Evolutionary conservation across 2,797 vertebrate species (phyloP), one percentile per base, ranked within the genome.

Genomic region (Lateolabrax maculatus): DNA sequence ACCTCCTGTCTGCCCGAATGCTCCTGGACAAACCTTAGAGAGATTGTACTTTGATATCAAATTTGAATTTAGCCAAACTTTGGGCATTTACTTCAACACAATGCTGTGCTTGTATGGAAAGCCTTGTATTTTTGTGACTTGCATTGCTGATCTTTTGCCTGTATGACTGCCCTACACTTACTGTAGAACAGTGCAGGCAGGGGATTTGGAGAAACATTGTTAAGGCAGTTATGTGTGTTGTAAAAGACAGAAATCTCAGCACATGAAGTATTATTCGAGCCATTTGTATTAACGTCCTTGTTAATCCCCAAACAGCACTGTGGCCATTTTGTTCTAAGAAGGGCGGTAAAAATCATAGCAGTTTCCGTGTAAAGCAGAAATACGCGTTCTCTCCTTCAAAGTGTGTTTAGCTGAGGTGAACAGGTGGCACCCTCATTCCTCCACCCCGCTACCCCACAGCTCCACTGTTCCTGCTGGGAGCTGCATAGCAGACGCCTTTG

Each of bases 401-500:
- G 68, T 56, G 23, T 58, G 83, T 86, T 80, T 66, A 57, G 75
- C 74, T 37, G 87, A 83, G 83, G 79, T 83, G 90, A 93, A 95
- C 93, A 95, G 93, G 92, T 95, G 94, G 82, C 84, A 62, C 71
- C 83, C 29, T 34, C 67, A 72, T 77, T 83, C 66, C 82, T 60
- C 23, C 57, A 3, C 72, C 55, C 57, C 43, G 6, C 72, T 37
- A 15, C 60, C 69, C 51, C 79, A 51, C 65, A 19, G 60, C 87
- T 73, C 75, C 76, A 68, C 77, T 79, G 53, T 80, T 81, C 80
- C 75, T 75, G 79, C 85, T 79, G 84, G 70, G 85, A 73, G 79
- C 83, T 60, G 75, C 85, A 87, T 84, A 88, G 80, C 81, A 85
- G 69, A 79, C 69, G 48, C 62, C 81, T 84, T 85, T n/a, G 74